Conservation (phyloP, 2,888 invertebrate species). For the Patella ulyssiponensis region DNA sequence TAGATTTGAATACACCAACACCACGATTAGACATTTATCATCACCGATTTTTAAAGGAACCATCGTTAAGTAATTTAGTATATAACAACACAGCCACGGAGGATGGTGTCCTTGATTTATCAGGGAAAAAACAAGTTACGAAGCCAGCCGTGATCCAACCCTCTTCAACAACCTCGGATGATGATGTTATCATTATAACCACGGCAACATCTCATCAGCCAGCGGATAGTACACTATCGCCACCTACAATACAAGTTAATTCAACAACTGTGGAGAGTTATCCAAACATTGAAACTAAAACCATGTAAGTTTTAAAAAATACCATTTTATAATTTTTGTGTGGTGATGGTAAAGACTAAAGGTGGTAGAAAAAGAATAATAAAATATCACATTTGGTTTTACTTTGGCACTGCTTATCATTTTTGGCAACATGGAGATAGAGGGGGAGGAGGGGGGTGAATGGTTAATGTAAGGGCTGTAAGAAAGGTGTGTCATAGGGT, state of each 20-base stretch:
- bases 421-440: too few species aligned
- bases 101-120: constrained; percentile 31
- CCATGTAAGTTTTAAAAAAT: neutral
- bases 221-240: constrained; percentile 36
- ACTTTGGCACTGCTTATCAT: too few species aligned
- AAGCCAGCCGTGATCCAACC: constrained; percentile 72
- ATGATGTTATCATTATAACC: constrained; percentile 43
- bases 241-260: constrained; percentile 24
- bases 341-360: too few species aligned
- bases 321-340: too few species aligned
- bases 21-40: neutral
- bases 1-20: neutral
- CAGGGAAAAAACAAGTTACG: constrained; percentile 33
- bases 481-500: too few species aligned
- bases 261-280: neutral
- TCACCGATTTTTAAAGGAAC: constrained; percentile 11
- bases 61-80: constrained; percentile 3
- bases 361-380: too few species aligned
- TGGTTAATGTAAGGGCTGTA: too few species aligned
- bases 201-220: constrained; percentile 24
- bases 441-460: too few species aligned
- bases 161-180: constrained; percentile 52
- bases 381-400: too few species aligned
- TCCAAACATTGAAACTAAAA: too few species aligned
- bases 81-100: constrained; percentile 14